Conservation (phyloP, 1,140 invertebrate genomes). For the Trachymyrmex cornetzi region DNA sequence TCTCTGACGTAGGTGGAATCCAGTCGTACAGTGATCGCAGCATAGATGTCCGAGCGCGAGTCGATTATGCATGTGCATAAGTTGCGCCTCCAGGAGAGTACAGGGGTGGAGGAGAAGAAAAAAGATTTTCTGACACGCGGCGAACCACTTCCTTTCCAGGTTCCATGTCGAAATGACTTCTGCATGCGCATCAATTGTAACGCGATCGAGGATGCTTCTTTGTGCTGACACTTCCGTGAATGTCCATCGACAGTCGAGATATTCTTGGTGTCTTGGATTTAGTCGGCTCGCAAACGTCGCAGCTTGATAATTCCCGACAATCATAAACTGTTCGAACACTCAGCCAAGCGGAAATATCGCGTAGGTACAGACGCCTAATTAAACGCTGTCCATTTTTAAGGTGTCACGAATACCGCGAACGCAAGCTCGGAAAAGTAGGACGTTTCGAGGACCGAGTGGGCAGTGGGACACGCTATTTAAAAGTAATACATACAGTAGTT, state of each 20-base stretch:
- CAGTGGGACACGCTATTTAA: not conserved
- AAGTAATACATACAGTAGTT: not conserved
- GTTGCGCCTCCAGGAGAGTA: slow-evolving; percentile 8
- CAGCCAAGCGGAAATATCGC: not conserved
- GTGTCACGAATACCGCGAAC: not conserved
- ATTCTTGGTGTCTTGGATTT: not conserved
- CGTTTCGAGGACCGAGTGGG: slow-evolving; percentile 12
- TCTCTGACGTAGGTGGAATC: slow-evolving; percentile 45
- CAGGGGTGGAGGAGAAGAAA: not conserved
- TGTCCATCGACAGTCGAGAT: not conserved
- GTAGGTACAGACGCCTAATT: slow-evolving; percentile 6
- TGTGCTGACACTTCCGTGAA: slow-evolving; percentile 27
- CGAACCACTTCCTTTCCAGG: slow-evolving; percentile 29
- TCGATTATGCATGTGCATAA: slow-evolving; percentile 55
- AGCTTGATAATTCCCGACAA: not conserved
- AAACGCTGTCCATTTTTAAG: not conserved
- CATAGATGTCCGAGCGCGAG: slow-evolving; percentile 32
- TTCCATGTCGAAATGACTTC: slow-evolving; percentile 1
- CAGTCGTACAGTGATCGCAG: slow-evolving; percentile 32
- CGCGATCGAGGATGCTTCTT: slow-evolving; percentile 19
- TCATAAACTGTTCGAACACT: not conserved
- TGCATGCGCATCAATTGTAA: slow-evolving; percentile 13
- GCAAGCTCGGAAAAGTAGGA: slow-evolving; percentile 8
- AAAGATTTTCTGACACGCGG: slow-evolving; percentile 19
- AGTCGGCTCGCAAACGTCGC: not conserved